A percentile compares a stretch with the other conserved stretches of the same genome.
phyloP scores from a whole-genome alignment of 1,140 invertebrate species.

The Philotrypesis tridentata region DNA sequence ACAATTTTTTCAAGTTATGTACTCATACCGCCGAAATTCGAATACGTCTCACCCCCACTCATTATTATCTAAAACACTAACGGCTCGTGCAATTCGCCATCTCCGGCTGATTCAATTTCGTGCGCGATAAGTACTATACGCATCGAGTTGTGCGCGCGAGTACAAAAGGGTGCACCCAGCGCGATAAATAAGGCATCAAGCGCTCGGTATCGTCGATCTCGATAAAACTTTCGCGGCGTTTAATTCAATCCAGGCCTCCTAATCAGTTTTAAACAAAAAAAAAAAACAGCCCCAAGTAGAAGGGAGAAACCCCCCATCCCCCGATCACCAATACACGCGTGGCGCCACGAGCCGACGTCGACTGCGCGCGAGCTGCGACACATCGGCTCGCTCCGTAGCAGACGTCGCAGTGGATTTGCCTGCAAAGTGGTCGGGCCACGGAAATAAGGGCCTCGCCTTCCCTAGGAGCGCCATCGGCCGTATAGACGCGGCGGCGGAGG shows the following conservation, averaged over 20 bases:
- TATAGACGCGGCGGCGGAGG: neutral
- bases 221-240: conserved; percentile 35
- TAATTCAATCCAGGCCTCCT: conserved; percentile 40
- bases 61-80: too few species aligned
- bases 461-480: neutral
- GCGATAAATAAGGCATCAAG: conserved; percentile 16
- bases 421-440: neutral
- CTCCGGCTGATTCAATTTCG: too few species aligned
- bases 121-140: too few species aligned
- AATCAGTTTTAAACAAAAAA: conserved; percentile 49
- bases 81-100: too few species aligned
- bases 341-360: too few species aligned
- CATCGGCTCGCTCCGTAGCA: neutral
- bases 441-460: conserved; percentile 16
- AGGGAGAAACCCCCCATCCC: too few species aligned
- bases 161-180: neutral
- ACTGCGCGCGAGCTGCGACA: too few species aligned
- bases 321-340: too few species aligned
- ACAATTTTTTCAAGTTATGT: too few species aligned
- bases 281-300: conserved; percentile 32
- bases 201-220: conserved; percentile 15
- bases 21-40: too few species aligned
- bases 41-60: too few species aligned
- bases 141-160: neutral
- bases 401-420: conserved; percentile 12